Conservation (phyloP, 2,113 vertebrate species). For the Chlorocebus sabaeus region DNA sequence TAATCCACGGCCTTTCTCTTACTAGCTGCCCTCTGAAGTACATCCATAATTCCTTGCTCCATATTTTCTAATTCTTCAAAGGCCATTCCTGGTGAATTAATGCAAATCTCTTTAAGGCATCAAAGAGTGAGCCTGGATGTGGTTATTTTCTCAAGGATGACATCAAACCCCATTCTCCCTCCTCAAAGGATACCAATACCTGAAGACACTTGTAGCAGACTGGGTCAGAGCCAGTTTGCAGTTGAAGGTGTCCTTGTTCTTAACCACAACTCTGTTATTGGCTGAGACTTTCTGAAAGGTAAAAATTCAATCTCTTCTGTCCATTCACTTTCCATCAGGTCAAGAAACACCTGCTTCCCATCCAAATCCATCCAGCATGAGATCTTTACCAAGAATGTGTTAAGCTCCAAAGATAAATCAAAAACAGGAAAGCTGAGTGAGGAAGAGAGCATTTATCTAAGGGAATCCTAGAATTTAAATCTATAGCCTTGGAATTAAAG, state of each 20-base stretch:
- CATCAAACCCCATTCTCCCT: background rate
- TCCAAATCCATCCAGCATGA: background rate
- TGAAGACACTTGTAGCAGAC: background rate
- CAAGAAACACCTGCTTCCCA: background rate
- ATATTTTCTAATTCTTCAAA: background rate
- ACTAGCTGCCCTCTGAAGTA: background rate
- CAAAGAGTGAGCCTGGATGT: background rate
- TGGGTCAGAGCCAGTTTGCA: background rate
- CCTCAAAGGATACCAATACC: background rate
- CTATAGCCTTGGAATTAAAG: constrained; percentile 54
- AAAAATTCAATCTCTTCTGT: background rate
- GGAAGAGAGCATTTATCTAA: background rate
- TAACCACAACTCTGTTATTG: background rate
- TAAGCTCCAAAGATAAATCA: background rate
- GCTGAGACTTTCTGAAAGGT: background rate
- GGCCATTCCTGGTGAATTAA: background rate
- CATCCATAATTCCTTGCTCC: background rate
- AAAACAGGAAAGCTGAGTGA: background rate
- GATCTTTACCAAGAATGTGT: background rate
- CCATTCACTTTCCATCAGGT: background rate
- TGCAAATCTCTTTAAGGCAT: background rate
- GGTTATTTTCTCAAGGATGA: background rate
- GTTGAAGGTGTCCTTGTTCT: background rate
- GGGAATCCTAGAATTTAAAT: constrained; percentile 51
- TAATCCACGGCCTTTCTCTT: background rate